These are phyloP conservation scores for Drosophila bipectinata DNA, from an alignment of 1,140 invertebrate species.

Conservation along the genomic window DNA sequence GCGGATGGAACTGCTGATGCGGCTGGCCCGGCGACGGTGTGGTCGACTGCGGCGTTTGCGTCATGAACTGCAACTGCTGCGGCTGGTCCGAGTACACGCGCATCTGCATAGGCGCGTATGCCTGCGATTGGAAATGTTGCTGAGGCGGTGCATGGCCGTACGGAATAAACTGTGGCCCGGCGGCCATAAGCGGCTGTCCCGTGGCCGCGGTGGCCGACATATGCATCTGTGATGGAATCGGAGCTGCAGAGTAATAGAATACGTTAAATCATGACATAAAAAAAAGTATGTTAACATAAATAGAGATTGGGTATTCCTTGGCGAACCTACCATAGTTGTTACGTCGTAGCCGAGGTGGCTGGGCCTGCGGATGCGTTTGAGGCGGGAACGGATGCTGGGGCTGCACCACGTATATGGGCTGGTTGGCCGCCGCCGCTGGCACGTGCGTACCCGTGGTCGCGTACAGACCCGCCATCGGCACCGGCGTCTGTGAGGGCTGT, in stretches of 20 bases:
- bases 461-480: conserved; percentile 83
- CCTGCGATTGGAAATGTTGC: conserved; percentile 85
- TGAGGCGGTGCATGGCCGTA: conserved; percentile 88
- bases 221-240: conserved; percentile 89
- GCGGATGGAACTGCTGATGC: conserved; percentile 86
- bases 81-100: conserved; percentile 87
- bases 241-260: conserved; percentile 83
- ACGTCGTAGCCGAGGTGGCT: conserved; percentile 69
- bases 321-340: conserved; percentile 70
- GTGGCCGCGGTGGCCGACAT: conserved; percentile 90
- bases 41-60: conserved; percentile 87
- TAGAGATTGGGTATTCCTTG: background rate
- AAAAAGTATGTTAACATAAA: background rate
- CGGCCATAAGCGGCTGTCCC: conserved; percentile 92
- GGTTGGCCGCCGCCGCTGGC: conserved; percentile 47
- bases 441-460: conserved; percentile 66
- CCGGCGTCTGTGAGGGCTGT: conserved; percentile 93
- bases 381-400: conserved; percentile 84
- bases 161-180: conserved; percentile 87
- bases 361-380: conserved; percentile 84
- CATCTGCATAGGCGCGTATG: conserved; percentile 86
- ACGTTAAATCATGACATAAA: too few relatives aligned
- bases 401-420: conserved; percentile 84
- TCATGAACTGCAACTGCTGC: conserved; percentile 86
- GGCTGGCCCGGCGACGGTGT: conserved; percentile 87